Evolutionary conservation across 35 echinoderm and acorn worm genomes (phyloP), one percentile per base, ranked within the genome.

Genomic region (Nesometra sesokonis): DNA sequence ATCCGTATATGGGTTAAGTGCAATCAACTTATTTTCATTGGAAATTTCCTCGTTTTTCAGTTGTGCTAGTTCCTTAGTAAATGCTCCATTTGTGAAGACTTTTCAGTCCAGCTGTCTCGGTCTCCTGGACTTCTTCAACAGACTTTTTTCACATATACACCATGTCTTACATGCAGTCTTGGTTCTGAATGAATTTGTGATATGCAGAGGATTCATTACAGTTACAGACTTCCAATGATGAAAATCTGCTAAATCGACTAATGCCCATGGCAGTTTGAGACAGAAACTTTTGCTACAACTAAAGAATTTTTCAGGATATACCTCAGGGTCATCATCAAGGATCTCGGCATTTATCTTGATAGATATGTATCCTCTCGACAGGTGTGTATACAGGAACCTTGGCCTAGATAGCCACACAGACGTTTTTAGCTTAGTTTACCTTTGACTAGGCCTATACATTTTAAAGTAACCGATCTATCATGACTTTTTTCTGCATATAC

Each of bases 1-100:
- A 33, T 90, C 89, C 17, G 86, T 77, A 34, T 79, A 86, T 30
- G 89, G 89, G 21, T 90, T 85, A 17, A 90, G 89, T 52, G 82
- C 23, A 13, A 38, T 38, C 34, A 89, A 37, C 43, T 57, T 83
- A 81, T 89, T 89, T 11, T 77, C 34, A 19, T 67, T 84, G 32
- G 17, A 83, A 31, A 89, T 35, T 77, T 84, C 84, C 35, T 77
- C 88, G 0, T 29, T 33, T 57, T 31, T 89, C 32, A 89, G 1
- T n/a, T 89, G 80, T 29, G 37, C 87, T 84, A 77, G 30, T 37
- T 89, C 88, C 17, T 15, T 21, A 27, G 47, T n/a, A 77, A 89
- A 84, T 0, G 40, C 57, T 89, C 77, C 81, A 30, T 27, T 76
- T 46, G n/a, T 89, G 81, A 23, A 84, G 33, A 46, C 46, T 89